Conservation (phyloP, 2,797 vertebrate genomes). For the Sebastes matsubarae region DNA sequence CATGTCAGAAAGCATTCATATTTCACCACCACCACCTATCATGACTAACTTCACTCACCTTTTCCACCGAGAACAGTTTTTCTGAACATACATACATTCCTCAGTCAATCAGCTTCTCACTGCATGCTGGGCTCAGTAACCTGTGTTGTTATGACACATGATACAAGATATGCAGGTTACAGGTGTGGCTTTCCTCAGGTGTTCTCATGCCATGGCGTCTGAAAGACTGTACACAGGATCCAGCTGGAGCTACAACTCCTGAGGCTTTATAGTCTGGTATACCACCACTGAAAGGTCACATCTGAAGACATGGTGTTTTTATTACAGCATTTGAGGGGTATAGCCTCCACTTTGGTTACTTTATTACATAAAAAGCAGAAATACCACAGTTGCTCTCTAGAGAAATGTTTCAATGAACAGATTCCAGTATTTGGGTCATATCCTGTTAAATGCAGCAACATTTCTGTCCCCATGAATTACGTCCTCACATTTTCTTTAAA, state of each 20-base stretch:
- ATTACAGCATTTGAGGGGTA: not conserved
- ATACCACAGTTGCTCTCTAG: not conserved
- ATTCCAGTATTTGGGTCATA: not conserved
- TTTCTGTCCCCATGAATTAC: too few species aligned
- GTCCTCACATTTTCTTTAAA: too few species aligned
- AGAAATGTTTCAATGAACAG: not conserved
- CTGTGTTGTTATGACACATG: too few species aligned
- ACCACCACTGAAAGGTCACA: not conserved
- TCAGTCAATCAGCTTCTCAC: too few species aligned
- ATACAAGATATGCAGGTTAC: not conserved
- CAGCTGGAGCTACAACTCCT: not conserved
- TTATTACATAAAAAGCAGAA: not conserved
- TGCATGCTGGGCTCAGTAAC: not conserved
- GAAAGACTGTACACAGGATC: not conserved
- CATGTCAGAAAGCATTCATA: not conserved
- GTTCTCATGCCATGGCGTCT: not conserved
- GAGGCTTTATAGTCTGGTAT: not conserved
- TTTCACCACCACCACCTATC: not conserved
- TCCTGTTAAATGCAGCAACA: too few species aligned
- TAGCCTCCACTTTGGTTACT: not conserved
- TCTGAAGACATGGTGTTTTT: not conserved
- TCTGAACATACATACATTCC: not conserved
- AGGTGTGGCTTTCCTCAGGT: not conserved
- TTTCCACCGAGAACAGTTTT: not conserved
- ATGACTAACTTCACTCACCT: not conserved